Conservation (phyloP, 1,140 invertebrate genomes). For the Batillaria attramentaria region DNA sequence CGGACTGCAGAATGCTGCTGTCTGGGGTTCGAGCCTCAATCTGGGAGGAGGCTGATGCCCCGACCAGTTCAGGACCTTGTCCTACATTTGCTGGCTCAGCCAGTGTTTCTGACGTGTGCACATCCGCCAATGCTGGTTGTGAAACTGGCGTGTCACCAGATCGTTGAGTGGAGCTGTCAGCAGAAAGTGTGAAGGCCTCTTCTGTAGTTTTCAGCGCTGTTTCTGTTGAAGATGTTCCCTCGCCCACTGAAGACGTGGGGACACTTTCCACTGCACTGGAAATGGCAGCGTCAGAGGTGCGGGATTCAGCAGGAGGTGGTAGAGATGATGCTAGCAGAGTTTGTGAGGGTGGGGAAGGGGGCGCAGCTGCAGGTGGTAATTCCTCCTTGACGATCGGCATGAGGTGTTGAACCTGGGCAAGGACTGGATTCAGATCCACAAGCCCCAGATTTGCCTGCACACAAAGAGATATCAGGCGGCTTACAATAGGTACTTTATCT, state of each 20-base stretch:
- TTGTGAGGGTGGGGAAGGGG: neutral
- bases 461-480: conserved; percentile 9
- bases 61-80: no score
- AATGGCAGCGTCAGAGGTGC: neutral
- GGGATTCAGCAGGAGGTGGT: neutral
- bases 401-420: conserved; percentile 50
- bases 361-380: neutral
- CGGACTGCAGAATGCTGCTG: conserved; percentile 2
- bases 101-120: neutral
- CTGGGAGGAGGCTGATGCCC: neutral
- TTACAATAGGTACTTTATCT: no score
- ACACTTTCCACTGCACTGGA: neutral
- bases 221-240: neutral
- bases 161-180: no score
- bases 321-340: neutral
- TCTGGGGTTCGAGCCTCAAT: no score
- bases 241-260: neutral
- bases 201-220: neutral
- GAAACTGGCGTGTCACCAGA: no score
- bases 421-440: conserved; percentile 49
- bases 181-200: neutral
- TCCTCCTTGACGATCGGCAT: conserved; percentile 31
- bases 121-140: neutral
- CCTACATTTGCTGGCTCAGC: no score
- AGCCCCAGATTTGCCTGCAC: conserved; percentile 50